Conservation (phyloP, 35 echinoderm and acorn worm species). For the Chiridota heheva region DNA sequence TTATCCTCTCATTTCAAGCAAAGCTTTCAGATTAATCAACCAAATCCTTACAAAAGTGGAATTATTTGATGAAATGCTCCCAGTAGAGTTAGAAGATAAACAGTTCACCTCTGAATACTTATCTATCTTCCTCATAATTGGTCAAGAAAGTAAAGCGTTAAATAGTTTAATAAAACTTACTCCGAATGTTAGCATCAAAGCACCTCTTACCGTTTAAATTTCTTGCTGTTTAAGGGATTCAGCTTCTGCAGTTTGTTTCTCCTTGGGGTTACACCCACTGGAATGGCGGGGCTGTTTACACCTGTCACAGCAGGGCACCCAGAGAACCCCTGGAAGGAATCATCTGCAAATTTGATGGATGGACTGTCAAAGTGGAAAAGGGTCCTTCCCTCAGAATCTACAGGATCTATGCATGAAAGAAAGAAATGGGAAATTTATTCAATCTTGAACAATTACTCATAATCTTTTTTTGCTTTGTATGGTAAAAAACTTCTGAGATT, state of each 20-base stretch:
- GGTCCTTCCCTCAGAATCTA: constrained; percentile 69
- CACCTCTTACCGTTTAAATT: constrained; percentile 70
- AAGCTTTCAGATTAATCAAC: too few species aligned
- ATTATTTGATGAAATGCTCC: too few species aligned
- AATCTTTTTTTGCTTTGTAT: neutral
- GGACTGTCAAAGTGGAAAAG: constrained; percentile 80
- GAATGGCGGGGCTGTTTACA: constrained; percentile 13
- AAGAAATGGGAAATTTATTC: neutral
- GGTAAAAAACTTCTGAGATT: too few species aligned
- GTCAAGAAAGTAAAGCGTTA: too few species aligned
- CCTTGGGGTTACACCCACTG: constrained; percentile 36
- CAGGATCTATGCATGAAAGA: constrained; percentile 48
- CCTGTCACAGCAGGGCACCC: constrained; percentile 30
- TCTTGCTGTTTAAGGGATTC: constrained; percentile 65
- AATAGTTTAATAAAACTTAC: too few species aligned
- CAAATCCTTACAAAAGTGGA: too few species aligned
- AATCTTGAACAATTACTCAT: neutral
- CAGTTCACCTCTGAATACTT: too few species aligned
- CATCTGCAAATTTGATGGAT: constrained; percentile 93
- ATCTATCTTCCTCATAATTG: too few species aligned
- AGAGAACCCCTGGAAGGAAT: constrained; percentile 71
- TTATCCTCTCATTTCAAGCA: too few species aligned
- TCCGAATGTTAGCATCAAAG: too few species aligned
- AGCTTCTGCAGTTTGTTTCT: constrained; percentile 69
- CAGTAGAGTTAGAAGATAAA: too few species aligned